These are phyloP conservation scores for Semnopithecus entellus DNA, from an alignment of 2,113 vertebrate species.

Conservation along the genomic window DNA sequence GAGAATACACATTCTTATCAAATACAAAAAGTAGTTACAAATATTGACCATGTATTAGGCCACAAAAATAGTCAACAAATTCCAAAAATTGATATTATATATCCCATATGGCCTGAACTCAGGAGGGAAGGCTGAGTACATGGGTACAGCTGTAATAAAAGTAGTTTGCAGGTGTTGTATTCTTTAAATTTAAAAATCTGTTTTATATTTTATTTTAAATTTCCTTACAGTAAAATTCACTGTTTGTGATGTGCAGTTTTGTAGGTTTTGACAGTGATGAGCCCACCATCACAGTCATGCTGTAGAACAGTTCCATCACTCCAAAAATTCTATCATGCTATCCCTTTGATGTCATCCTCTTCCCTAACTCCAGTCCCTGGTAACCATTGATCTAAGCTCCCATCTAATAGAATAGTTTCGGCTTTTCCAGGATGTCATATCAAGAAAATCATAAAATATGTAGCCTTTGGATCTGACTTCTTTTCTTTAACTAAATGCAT, in stretches of 20 bases:
- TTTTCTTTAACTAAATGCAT: neutral
- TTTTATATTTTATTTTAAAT: neutral
- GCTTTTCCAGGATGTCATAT: neutral
- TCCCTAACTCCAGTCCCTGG: neutral
- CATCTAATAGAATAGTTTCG: neutral
- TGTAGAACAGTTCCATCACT: neutral
- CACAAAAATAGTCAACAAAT: neutral
- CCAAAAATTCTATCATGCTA: neutral
- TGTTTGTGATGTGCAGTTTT: neutral
- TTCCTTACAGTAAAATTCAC: neutral
- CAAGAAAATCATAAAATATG: neutral
- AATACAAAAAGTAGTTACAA: neutral
- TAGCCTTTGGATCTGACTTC: neutral
- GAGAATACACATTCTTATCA: neutral
- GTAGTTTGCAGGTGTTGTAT: neutral
- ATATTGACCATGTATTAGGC: neutral
- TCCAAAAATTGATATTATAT: neutral
- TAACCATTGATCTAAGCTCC: neutral
- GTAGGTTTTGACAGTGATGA: neutral
- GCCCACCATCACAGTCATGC: neutral
- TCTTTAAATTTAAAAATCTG: neutral
- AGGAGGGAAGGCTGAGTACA: neutral
- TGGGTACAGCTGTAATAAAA: neutral
- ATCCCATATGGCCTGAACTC: neutral
- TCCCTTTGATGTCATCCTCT: neutral